Conservation (phyloP, 2,113 vertebrate species). For the Anser cygnoides region DNA sequence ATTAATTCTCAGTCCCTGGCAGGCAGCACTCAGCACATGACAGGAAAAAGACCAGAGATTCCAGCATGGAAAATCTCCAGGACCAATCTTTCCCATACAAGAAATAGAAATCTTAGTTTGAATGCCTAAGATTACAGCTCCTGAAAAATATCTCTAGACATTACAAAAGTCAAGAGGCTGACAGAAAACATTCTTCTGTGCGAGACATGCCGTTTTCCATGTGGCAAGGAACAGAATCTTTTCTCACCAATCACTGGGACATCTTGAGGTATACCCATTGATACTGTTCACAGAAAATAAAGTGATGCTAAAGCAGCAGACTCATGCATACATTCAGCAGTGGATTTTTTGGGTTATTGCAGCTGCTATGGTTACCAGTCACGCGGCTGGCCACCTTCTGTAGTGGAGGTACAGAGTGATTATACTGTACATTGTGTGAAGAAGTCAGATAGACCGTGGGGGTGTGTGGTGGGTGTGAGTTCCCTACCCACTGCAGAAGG, state of each 20-base stretch:
- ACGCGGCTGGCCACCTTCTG: slow-evolving; percentile 54
- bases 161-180: background rate
- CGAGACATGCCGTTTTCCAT: background rate
- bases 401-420: slow-evolving; percentile 44
- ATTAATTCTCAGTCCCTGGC: background rate
- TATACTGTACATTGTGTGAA: slow-evolving; percentile 41
- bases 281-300: background rate
- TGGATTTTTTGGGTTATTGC: slow-evolving; percentile 13
- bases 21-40: slow-evolving; percentile 29
- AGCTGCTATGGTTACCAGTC: slow-evolving; percentile 77
- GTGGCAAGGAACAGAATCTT: background rate
- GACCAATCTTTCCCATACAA: slow-evolving; percentile 37
- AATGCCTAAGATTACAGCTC: slow-evolving; percentile 23
- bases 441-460: slow-evolving; percentile 36
- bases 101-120: background rate
- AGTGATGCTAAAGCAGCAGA: slow-evolving; percentile 30
- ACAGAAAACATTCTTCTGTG: background rate
- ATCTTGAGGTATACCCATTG: background rate
- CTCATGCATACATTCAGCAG: slow-evolving; percentile 9
- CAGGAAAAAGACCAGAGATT: slow-evolving; percentile 30
- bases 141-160: slow-evolving; percentile 13
- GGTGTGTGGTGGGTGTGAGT: slow-evolving; percentile 39
- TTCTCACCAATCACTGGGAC: background rate
- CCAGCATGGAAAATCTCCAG: slow-evolving; percentile 47
- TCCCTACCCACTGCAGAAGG: slow-evolving; percentile 10